Conservation (phyloP, 2,797 vertebrate species). For the Melanotaenia parkinsoni region DNA sequence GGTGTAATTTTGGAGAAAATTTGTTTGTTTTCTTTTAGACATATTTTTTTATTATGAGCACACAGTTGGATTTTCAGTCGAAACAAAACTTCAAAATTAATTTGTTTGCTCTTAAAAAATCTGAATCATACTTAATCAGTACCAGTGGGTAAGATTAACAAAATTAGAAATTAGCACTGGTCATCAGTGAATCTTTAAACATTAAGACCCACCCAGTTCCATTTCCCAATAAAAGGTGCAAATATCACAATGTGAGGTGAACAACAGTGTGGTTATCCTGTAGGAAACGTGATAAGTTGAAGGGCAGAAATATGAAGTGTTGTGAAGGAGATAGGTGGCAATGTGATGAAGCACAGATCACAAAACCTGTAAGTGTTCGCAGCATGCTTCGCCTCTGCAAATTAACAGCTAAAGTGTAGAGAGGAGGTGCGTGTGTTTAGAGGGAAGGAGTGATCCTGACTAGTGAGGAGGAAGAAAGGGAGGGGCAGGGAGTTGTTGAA, state of each 20-base stretch:
- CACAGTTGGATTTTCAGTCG: no score
- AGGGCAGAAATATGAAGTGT: conserved; percentile 65
- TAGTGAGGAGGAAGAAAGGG: conserved; percentile 27
- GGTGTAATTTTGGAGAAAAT: not conserved
- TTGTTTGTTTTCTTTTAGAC: no score
- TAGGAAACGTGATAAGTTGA: conserved; percentile 38
- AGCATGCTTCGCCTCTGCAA: conserved; percentile 76
- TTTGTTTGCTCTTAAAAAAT: no score
- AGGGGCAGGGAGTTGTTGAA: conserved; percentile 51
- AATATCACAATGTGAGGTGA: not conserved
- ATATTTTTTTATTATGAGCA: no score
- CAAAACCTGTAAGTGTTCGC: conserved; percentile 80
- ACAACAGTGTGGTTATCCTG: conserved; percentile 16
- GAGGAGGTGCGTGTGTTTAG: conserved; percentile 39
- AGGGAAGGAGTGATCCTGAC: conserved; percentile 63
- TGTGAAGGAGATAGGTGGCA: conserved; percentile 61
- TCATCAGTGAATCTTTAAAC: not conserved
- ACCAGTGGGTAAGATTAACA: not conserved
- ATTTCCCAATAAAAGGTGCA: not conserved
- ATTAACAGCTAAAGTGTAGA: conserved; percentile 79
- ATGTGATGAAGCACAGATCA: conserved; percentile 81
- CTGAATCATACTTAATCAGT: not conserved
- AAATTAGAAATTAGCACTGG: not conserved
- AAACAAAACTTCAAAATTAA: no score
- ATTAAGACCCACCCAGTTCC: no score